Evolutionary conservation across 2,888 invertebrate genomes (phyloP), one percentile per base, ranked within the genome.

Genomic region (Ferrisia virgata): DNA sequence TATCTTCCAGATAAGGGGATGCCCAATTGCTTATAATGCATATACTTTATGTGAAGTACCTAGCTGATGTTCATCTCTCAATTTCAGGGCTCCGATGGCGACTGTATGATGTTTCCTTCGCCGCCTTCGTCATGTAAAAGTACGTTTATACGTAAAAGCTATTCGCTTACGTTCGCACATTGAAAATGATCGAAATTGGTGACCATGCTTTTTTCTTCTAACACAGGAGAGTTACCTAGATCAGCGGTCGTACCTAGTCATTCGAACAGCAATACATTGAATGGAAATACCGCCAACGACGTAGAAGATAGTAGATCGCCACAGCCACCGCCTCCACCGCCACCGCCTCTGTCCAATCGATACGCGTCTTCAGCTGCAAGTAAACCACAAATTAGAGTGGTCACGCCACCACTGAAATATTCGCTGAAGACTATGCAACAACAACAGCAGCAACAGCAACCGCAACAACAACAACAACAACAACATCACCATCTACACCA

Each of bases 401-500:
- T 76, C 39, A 79, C 81, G 28, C 72, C 78, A 31, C 82, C 82
- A 39, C 79, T 40, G 0, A 81, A 22, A 13, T 81, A 47, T 33
- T 76, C 83, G n/a, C 47, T 76, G 1, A 83, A 83, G 13, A 8
- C 53, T 18, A 6, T 47, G 69, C 85, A 79, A 40, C 85, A 79
- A 58, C 78, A 25, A 1, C 82, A 40, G 40, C 85, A 9, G 25
- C 58, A 39, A 22, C 80, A 22, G 33, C 84, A 6, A 5, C 79
- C 36, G 40, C 85, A 15, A 25, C 58, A 69, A 69, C 85, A 15
- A 4, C n/a, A 15, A n/a, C 47, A 47, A 4, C 84, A 83, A 84
- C 43, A 43, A 83, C 22, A 58, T 85, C 82, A 86, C 85, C 84
- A 72, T 72, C 84, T n/a, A 85, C 47, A 36, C 47, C 80, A 25